Conservation (phyloP, 2,888 invertebrate species). For the Micoletzkya japonica region DNA sequence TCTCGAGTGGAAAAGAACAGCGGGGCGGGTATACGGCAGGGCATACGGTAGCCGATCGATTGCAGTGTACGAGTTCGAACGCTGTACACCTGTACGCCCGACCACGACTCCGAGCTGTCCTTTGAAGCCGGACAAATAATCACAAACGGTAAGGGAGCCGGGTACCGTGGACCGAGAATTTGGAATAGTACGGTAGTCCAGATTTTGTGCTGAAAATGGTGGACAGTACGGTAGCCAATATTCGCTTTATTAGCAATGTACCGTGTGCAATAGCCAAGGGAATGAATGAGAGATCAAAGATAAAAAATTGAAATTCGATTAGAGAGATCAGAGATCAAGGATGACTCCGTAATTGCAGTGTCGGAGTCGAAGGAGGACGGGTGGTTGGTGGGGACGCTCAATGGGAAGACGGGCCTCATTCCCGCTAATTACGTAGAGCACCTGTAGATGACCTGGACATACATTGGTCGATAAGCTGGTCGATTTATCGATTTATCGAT, state of each 20-base stretch:
- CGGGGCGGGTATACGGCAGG: background rate
- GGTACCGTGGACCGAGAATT: background rate
- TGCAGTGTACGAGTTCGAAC: slow-evolving; percentile 79
- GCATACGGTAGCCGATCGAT: slow-evolving; percentile 7
- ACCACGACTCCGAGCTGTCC: slow-evolving; percentile 92
- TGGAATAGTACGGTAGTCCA: background rate
- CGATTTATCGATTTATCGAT: too few species aligned
- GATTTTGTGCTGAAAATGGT: background rate
- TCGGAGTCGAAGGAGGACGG: slow-evolving; percentile 90
- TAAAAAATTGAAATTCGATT: background rate
- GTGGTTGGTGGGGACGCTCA: slow-evolving; percentile 90
- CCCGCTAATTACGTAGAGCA: slow-evolving; percentile 57
- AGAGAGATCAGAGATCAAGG: background rate
- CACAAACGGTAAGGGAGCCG: slow-evolving; percentile 79
- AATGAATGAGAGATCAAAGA: background rate
- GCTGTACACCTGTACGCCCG: slow-evolving; percentile 91
- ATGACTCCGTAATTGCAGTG: slow-evolving; percentile 70
- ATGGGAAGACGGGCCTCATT: slow-evolving; percentile 61
- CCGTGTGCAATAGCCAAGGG: background rate
- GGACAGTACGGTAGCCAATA: background rate
- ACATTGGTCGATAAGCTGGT: too few species aligned
- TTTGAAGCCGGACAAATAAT: slow-evolving; percentile 98
- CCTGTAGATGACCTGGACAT: background rate
- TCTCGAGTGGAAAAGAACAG: background rate
- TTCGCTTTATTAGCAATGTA: background rate